Evolutionary conservation across 2,888 invertebrate species (phyloP).

Genomic region (Steinernema hermaphroditum): DNA sequence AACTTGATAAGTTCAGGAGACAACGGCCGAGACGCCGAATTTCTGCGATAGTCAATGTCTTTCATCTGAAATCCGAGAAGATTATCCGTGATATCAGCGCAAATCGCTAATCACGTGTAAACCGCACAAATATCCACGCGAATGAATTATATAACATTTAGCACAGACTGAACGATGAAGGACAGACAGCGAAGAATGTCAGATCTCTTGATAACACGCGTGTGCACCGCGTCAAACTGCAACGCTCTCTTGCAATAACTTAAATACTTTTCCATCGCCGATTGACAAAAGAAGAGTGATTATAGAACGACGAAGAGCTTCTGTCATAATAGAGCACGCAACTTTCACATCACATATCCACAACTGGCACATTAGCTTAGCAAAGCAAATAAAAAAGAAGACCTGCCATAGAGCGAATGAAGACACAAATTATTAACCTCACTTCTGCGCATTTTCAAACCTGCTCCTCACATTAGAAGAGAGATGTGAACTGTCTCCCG

Average conservation of each 20-base stretch:
- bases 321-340: too few species aligned
- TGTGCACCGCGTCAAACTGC: not conserved
- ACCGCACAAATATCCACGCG: too few species aligned
- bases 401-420: not conserved
- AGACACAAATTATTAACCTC: not conserved
- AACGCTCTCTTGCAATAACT: conserved; percentile 2
- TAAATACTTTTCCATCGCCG: not conserved
- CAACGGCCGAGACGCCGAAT: conserved; percentile 58
- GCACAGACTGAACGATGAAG: not conserved
- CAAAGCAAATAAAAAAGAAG: too few species aligned
- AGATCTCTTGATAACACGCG: conserved; percentile 20
- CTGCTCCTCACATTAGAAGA: not conserved
- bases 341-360: too few species aligned
- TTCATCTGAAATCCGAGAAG: too few species aligned
- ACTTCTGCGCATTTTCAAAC: not conserved
- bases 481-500: too few species aligned
- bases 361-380: too few species aligned
- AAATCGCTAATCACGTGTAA: too few species aligned
- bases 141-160: conserved; percentile 2
- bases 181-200: not conserved
- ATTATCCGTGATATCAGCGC: too few species aligned
- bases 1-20: conserved; percentile 58
- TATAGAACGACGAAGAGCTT: not conserved
- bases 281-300: not conserved
- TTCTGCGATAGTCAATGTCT: conserved; percentile 35